A percentile compares a stretch with the other conserved stretches of the same genome.
Conservation (phyloP, 2,113 vertebrate genomes). For the Trogon melanurus region DNA sequence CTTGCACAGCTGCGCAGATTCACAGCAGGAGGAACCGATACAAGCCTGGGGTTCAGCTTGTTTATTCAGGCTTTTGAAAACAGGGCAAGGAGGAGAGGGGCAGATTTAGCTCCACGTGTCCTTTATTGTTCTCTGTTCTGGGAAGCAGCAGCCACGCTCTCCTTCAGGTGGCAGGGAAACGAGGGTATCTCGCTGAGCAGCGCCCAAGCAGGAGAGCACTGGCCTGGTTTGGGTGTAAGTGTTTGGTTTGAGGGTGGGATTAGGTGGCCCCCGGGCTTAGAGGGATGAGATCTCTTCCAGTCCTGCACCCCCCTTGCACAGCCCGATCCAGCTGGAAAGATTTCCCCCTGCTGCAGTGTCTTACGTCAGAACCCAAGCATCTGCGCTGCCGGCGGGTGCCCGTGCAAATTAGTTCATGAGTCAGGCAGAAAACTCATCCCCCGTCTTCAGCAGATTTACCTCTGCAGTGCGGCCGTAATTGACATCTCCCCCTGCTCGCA, state of each 20-base stretch:
- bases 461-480: not conserved
- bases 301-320: not conserved
- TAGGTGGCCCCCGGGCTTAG: not conserved
- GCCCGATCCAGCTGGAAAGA: not conserved
- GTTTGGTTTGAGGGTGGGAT: not conserved
- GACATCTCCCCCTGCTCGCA: not conserved
- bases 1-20: not conserved
- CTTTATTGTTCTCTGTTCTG: not conserved
- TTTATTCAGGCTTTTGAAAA: not conserved
- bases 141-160: not conserved
- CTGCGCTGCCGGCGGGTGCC: not conserved
- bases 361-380: not conserved
- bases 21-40: no score
- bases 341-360: not conserved
- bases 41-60: no score
- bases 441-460: not conserved
- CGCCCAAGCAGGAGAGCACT: not conserved
- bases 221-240: not conserved
- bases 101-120: not conserved
- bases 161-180: not conserved
- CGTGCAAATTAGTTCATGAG: not conserved
- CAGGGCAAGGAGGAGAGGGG: not conserved
- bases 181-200: no score
- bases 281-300: not conserved
- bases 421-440: not conserved